Evolutionary conservation across 2,888 invertebrate species (phyloP).

Genomic region (Meiosimyza decipiens): DNA sequence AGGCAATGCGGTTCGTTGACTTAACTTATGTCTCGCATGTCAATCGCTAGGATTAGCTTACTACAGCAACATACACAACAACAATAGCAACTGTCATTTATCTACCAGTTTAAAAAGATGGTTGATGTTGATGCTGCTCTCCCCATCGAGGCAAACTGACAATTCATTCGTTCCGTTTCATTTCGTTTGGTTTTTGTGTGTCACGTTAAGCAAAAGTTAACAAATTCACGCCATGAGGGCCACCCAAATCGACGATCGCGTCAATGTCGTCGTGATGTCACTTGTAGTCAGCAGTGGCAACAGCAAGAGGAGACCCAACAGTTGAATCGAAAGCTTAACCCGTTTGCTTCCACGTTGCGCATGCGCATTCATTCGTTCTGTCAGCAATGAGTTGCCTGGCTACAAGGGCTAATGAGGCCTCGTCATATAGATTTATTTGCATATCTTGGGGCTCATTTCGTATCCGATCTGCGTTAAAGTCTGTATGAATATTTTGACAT

Average conservation of each 20-base stretch:
- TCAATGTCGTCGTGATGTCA: neutral
- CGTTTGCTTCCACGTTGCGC: constrained; percentile 5
- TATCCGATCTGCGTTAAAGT: neutral
- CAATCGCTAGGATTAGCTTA: constrained; percentile 43
- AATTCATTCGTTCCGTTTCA: constrained; percentile 30
- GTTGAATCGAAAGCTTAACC: neutral
- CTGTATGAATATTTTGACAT: constrained; percentile 7
- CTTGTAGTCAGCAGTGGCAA: neutral
- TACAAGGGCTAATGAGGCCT: neutral
- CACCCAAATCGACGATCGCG: constrained; percentile 53
- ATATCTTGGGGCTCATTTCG: neutral
- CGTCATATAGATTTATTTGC: constrained; percentile 17
- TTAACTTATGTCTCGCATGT: constrained; percentile 38
- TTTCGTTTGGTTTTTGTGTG: constrained; percentile 28
- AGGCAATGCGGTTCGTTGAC: constrained; percentile 39
- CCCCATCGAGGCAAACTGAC: constrained; percentile 18
- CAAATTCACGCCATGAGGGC: constrained; percentile 65
- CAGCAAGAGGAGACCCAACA: no score
- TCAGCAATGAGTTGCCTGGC: constrained; percentile 3
- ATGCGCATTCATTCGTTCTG: neutral
- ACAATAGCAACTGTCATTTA: constrained; percentile 21
- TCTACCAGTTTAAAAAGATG: constrained; percentile 20
- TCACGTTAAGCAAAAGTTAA: constrained; percentile 60
- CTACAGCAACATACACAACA: constrained; percentile 12
- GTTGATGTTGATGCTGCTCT: constrained; percentile 13